phyloP scores from a whole-genome alignment of 2,888 invertebrate genomes.

The Alcis repandata region DNA sequence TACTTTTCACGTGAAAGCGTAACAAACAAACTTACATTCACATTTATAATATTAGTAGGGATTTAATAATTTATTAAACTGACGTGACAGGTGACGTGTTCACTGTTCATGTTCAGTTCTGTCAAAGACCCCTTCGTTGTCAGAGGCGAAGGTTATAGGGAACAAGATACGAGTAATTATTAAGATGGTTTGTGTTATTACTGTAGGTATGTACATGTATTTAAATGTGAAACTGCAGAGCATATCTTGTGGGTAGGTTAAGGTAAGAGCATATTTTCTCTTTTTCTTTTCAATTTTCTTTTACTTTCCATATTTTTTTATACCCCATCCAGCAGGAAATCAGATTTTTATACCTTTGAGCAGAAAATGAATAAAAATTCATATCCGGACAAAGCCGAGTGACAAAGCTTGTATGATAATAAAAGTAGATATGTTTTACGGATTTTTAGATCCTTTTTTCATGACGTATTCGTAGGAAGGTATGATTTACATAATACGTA shows the following conservation, averaged over 20 bases:
- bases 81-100: too few relatives aligned
- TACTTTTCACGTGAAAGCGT: too few relatives aligned
- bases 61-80: too few relatives aligned
- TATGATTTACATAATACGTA: conserved; percentile 12
- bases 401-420: conserved; percentile 40
- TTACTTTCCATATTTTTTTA: conserved; percentile 26
- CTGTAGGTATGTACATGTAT: too few relatives aligned
- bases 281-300: conserved; percentile 16
- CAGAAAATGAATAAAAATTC: conserved; percentile 18
- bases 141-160: too few relatives aligned
- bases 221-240: too few relatives aligned
- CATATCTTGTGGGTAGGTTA: background rate
- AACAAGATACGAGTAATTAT: too few relatives aligned
- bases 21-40: too few relatives aligned
- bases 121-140: too few relatives aligned
- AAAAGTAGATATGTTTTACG: conserved; percentile 40
- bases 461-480: conserved; percentile 23
- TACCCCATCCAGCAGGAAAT: conserved; percentile 27
- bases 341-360: conserved; percentile 31
- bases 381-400: conserved; percentile 36
- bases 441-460: conserved; percentile 34
- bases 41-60: too few relatives aligned
- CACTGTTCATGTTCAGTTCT: too few relatives aligned
- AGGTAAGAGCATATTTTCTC: background rate
- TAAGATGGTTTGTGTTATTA: too few relatives aligned